These are phyloP conservation scores for Rana temporaria DNA, from an alignment of 2,113 vertebrate genomes.

Conservation along the genomic window DNA sequence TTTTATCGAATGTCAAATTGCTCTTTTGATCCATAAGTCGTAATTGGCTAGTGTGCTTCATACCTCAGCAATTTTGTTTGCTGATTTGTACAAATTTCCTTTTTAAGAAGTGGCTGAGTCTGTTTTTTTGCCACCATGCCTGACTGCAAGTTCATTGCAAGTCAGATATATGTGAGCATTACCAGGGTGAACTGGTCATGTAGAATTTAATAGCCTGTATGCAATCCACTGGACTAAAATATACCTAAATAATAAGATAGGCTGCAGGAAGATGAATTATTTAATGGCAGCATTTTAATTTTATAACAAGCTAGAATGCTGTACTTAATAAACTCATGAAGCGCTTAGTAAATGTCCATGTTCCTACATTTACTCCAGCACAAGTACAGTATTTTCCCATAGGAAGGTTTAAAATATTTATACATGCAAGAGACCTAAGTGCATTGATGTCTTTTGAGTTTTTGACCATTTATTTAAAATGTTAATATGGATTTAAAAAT, in stretches of 20 bases:
- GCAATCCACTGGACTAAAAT: conserved; percentile 27
- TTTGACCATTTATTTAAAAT: background rate
- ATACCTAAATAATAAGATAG: background rate
- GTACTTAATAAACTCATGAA: conserved; percentile 6
- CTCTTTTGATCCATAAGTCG: conserved; percentile 45
- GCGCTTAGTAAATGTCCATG: background rate
- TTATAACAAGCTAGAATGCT: background rate
- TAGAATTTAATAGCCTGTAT: conserved; percentile 35
- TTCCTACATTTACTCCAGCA: background rate
- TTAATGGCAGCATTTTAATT: conserved; percentile 11
- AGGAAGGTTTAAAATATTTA: conserved; percentile 5
- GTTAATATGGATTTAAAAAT: background rate
- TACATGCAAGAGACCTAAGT: background rate
- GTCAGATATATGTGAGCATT: conserved; percentile 34
- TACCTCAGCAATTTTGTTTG: conserved; percentile 48
- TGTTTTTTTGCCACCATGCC: conserved; percentile 34
- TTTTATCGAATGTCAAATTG: conserved; percentile 45
- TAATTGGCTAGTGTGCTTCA: conserved; percentile 33
- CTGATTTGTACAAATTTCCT: conserved; percentile 45
- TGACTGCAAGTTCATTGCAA: conserved; percentile 34
- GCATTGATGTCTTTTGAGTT: background rate
- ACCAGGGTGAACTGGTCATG: conserved; percentile 15
- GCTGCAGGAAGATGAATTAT: conserved; percentile 24
- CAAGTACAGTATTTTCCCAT: background rate
- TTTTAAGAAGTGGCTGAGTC: conserved; percentile 44